phyloP scores from a whole-genome alignment of 2,797 vertebrate genomes.

The Iguana delicatissima region DNA sequence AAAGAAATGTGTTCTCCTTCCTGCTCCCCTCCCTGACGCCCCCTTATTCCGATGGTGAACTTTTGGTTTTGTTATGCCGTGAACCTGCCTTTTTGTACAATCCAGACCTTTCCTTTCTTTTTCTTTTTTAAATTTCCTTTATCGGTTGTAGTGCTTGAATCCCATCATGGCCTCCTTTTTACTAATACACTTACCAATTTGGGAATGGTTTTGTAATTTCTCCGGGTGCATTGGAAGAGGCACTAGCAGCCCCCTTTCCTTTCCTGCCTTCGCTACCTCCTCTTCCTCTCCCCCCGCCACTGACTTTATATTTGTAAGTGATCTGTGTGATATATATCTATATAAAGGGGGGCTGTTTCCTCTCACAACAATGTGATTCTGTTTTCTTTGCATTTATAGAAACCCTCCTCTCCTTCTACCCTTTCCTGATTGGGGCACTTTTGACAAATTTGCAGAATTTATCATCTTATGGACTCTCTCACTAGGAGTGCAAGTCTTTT shows the following conservation, averaged over 20 bases:
- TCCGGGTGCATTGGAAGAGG: background rate
- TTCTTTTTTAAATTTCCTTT: constrained; percentile 1
- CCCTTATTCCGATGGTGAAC: constrained; percentile 9
- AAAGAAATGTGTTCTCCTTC: constrained; percentile 42
- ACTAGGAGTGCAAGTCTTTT: no score
- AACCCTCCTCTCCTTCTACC: constrained; percentile 30
- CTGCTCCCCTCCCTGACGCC: constrained; percentile 9
- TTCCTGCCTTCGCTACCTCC: background rate
- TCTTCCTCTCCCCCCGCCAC: background rate
- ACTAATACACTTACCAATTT: constrained; percentile 38
- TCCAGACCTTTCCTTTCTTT: background rate
- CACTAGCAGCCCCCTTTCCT: constrained; percentile 28
- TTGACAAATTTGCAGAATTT: constrained; percentile 58
- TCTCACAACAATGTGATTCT: constrained; percentile 69
- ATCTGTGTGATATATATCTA: constrained; percentile 61
- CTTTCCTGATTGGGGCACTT: constrained; percentile 74
- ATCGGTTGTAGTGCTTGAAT: no score
- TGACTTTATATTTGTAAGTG: constrained; percentile 63
- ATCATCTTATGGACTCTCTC: no score
- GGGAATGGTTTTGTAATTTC: constrained; percentile 46
- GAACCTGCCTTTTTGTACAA: constrained; percentile 58
- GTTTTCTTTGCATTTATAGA: constrained; percentile 70
- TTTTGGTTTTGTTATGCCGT: constrained; percentile 46
- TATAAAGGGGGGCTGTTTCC: constrained; percentile 26
- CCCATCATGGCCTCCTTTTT: constrained; percentile 38